Conservation (phyloP, 2,888 invertebrate species). For the Yponomeuta evonymella region DNA sequence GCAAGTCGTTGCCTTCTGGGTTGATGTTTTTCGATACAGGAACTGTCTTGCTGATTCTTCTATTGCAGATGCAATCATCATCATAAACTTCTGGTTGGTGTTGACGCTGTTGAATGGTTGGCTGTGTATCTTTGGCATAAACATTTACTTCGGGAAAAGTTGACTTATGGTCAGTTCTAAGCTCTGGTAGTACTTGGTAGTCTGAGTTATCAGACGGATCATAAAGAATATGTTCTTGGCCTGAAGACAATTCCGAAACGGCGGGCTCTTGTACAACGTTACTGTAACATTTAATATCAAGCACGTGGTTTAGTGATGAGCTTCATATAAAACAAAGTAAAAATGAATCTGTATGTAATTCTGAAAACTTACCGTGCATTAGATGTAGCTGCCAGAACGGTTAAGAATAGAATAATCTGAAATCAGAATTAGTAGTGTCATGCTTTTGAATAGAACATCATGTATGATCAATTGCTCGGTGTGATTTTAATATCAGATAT, state of each 20-base stretch:
- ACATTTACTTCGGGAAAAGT: neutral
- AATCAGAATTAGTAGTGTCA: neutral
- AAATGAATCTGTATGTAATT: too few species aligned
- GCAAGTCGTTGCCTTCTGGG: conserved; percentile 25
- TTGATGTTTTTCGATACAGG: conserved; percentile 31
- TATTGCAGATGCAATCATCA: neutral
- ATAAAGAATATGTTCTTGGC: too few species aligned
- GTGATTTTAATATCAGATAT: too few species aligned
- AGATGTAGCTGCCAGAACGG: neutral
- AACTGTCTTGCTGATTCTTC: neutral
- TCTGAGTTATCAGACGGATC: too few species aligned
- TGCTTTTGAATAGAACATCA: neutral
- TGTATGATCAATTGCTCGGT: too few species aligned
- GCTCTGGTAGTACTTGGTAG: too few species aligned
- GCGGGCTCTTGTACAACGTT: too few species aligned
- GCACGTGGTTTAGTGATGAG: too few species aligned
- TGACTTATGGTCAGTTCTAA: too few species aligned
- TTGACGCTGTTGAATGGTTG: neutral
- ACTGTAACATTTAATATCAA: too few species aligned
- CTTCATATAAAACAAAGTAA: too few species aligned
- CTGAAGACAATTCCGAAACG: too few species aligned
- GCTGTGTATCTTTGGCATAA: neutral
- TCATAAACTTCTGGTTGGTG: neutral
- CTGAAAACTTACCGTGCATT: neutral
- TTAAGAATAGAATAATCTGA: neutral